Conservation (phyloP, 2,113 vertebrate genomes). For the Pangasianodon hypophthalmus region DNA sequence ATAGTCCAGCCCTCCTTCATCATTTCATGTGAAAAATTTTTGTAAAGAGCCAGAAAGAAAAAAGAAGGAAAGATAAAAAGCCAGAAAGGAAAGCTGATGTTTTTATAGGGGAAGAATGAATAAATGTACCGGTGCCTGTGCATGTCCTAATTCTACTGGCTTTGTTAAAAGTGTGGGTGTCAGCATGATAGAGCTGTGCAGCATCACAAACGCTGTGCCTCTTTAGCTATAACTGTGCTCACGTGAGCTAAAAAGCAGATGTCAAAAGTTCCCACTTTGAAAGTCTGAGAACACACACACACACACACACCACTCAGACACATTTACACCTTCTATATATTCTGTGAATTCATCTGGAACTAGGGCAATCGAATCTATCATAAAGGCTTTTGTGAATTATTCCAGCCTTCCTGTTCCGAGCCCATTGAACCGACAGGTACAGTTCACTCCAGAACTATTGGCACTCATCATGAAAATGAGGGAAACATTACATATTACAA, state of each 20-base stretch:
- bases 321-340: neutral
- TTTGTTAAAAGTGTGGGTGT: neutral
- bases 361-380: constrained; percentile 45
- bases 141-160: neutral
- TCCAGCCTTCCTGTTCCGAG: neutral
- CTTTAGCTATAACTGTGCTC: neutral
- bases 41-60: constrained; percentile 18
- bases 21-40: neutral
- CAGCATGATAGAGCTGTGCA: constrained; percentile 7
- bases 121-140: neutral
- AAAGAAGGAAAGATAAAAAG: neutral
- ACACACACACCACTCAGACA: neutral
- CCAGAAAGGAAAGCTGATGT: constrained; percentile 19
- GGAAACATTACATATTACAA: neutral
- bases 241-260: constrained; percentile 5
- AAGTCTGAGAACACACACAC: neutral
- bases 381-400: constrained; percentile 11
- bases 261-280: neutral
- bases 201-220: neutral
- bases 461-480: neutral
- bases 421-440: neutral
- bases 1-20: neutral
- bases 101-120: neutral
- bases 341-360: constrained; percentile 23
- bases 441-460: neutral